Evolutionary conservation across 2,797 vertebrate genomes (phyloP).

Genomic region (Clarias laeviceps): DNA sequence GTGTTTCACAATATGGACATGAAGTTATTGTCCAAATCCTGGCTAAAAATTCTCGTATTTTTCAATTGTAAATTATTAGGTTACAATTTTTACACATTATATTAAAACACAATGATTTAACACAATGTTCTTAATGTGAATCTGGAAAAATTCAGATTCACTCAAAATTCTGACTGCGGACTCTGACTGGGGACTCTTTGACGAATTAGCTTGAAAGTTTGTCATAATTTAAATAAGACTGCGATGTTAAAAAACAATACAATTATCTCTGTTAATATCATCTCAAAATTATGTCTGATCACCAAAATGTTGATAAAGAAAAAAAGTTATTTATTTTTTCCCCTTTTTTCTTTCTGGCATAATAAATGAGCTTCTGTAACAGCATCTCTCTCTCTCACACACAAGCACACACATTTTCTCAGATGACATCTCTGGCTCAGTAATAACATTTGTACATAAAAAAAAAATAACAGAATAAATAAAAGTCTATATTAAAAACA

Average conservation of each 20-base stretch:
- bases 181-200: no score
- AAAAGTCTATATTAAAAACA: neutral
- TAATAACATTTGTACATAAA: neutral
- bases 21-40: neutral
- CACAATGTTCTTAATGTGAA: no score
- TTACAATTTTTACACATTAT: no score
- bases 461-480: conserved; percentile 1
- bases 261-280: no score
- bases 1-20: neutral
- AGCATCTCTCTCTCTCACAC: no score
- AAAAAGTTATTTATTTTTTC: neutral
- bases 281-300: neutral
- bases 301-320: neutral
- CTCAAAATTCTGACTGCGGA: no score
- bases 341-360: neutral
- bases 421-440: neutral
- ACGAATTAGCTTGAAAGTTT: neutral
- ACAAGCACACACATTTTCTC: neutral
- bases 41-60: no score
- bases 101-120: no score
- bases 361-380: neutral
- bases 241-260: neutral
- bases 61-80: no score
- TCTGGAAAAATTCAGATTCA: no score
- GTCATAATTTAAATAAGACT: neutral